phyloP scores from a whole-genome alignment of 2,888 invertebrate genomes.

The Mesorhabditis spiculigera region DNA sequence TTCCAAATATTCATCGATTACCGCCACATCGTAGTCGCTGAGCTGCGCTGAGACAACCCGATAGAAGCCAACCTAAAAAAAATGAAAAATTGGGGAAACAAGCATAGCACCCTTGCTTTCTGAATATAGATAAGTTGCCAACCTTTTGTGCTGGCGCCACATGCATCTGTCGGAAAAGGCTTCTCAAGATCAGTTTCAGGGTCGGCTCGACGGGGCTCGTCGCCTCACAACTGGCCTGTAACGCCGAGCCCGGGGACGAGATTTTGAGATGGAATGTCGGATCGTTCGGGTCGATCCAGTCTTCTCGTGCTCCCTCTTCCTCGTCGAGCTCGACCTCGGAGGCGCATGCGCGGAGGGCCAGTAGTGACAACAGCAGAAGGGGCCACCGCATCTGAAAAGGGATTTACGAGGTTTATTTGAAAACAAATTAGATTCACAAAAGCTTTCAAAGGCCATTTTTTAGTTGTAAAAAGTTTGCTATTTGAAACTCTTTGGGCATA shows the following conservation, averaged over 20 bases:
- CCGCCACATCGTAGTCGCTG: neutral
- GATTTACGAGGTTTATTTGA: too few relatives aligned
- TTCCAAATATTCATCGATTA: neutral
- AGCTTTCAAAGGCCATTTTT: too few relatives aligned
- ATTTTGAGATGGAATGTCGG: neutral
- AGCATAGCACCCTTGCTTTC: too few relatives aligned
- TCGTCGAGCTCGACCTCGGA: too few relatives aligned
- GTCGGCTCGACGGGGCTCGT: neutral
- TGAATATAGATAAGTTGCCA: too few relatives aligned
- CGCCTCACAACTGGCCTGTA: neutral
- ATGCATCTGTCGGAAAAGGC: neutral
- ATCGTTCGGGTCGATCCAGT: conserved; percentile 4
- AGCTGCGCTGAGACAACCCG: neutral
- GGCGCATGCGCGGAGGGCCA: too few relatives aligned
- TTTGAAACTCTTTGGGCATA: too few relatives aligned
- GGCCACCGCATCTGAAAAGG: too few relatives aligned
- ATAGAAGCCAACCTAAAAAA: neutral
- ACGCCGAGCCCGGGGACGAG: neutral
- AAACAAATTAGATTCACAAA: too few relatives aligned
- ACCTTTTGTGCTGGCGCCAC: neutral
- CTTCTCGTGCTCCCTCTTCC: neutral
- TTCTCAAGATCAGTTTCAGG: neutral
- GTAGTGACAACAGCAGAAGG: too few relatives aligned
- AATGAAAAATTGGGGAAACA: too few relatives aligned
- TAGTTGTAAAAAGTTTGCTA: too few relatives aligned